Base-by-base conservation (phyloP, 2,888 invertebrate genomes). In the Augiades crinisus region DNA sequence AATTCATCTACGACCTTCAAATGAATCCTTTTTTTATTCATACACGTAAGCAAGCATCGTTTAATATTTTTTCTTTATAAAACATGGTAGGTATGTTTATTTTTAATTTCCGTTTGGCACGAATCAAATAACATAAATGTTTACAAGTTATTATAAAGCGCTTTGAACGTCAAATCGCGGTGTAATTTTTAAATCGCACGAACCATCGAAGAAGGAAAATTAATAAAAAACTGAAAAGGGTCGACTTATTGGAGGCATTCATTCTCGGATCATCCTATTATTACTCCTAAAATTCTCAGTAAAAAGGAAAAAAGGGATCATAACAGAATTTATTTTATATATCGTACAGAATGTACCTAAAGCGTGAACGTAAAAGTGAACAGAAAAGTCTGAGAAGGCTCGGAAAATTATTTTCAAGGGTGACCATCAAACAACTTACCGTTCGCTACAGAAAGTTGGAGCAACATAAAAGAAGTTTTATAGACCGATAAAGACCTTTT, bases 381-480 rank as follows among this genome's bases (percentile, higher is more conserved):
- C 78, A 75, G 65, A 65, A 68, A 66, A 73, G 68, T 72, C 69
- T 63, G 69, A 65, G 72, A 72, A 76, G 72, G 72, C 78, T 80
- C 71, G 62, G 74, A 74, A 82, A 85, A 87, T 84, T 78, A 85
- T 86, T 82, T 87, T 78, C 74, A 67, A 76, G 77, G 79, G 77
- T 76, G 80, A 80, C 82, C 86, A 83, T 83, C 80, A 76, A 80
- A 79, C 79, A 81, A 81, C 72, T 82, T 76, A 68, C 75, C 78
- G 75, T 76, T 75, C 70, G 72, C 70, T 75, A 76, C 74, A 80
- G 75, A 80, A 82, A 83, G 70, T 81, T 81, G 72, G 72, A 70
- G 72, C 71, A 69, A 72, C 78, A 81, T 86, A 80, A 85, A 83
- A 79, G 68, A 84, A 82, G 80, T 84, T 87, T 85, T 88, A 85